Conservation (phyloP, 2,113 vertebrate genomes). For the Neoarius graeffei region DNA sequence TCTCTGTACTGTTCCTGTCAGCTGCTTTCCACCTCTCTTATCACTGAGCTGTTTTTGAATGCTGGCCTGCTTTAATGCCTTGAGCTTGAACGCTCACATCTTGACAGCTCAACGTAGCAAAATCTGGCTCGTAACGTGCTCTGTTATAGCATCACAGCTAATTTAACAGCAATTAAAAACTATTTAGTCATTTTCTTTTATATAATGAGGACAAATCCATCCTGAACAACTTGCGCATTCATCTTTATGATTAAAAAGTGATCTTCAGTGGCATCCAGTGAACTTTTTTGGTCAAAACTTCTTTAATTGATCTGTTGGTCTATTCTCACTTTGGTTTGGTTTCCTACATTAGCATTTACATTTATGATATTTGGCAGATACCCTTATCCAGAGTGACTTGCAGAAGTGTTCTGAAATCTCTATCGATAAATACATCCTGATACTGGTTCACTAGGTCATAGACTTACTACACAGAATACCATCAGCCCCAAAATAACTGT, state of each 20-base stretch:
- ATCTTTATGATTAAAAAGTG: neutral
- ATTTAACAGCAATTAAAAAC: neutral
- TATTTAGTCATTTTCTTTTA: neutral
- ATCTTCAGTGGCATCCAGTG: neutral
- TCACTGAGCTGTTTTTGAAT: neutral
- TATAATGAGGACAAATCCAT: neutral
- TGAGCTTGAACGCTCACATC: neutral
- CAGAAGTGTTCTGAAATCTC: too few relatives aligned
- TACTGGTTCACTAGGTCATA: too few relatives aligned
- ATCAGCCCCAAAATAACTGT: too few relatives aligned
- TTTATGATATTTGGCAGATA: too few relatives aligned
- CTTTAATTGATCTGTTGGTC: neutral
- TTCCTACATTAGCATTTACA: neutral
- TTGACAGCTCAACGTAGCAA: neutral
- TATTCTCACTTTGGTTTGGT: neutral
- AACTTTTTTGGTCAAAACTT: neutral
- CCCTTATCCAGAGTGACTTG: too few relatives aligned
- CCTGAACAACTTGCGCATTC: neutral
- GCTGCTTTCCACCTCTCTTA: neutral
- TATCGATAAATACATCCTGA: too few relatives aligned
- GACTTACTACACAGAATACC: too few relatives aligned
- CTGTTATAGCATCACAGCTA: too few relatives aligned
- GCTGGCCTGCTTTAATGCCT: neutral
- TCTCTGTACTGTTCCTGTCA: conserved; percentile 1
- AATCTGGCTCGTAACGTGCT: neutral